phyloP scores from a whole-genome alignment of 2,113 vertebrate species.

The Mola mola region DNA sequence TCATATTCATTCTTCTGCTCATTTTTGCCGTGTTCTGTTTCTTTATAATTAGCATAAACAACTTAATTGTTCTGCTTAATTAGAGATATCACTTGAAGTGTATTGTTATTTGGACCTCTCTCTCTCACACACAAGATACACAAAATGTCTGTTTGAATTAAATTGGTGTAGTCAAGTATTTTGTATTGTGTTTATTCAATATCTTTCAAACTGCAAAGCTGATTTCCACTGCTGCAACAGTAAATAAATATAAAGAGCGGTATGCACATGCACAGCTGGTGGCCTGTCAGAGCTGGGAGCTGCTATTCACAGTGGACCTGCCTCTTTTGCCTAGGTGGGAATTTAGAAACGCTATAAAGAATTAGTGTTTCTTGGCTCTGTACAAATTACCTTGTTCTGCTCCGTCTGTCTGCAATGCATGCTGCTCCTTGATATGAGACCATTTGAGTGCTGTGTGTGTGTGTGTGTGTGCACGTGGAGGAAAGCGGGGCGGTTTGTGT shows the following conservation, averaged over 20 bases:
- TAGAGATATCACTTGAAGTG: constrained; percentile 5
- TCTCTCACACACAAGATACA: constrained; percentile 1
- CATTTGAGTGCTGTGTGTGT: constrained; percentile 25
- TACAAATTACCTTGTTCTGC: constrained; percentile 67
- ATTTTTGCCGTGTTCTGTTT: constrained; percentile 5
- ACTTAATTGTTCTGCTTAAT: constrained; percentile 17
- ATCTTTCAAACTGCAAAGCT: constrained; percentile 23
- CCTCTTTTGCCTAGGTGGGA: constrained; percentile 42
- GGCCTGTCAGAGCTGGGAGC: constrained; percentile 41
- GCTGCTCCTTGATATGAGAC: constrained; percentile 43
- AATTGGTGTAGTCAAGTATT: background rate
- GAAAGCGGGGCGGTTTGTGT: background rate
- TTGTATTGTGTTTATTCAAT: constrained; percentile 34
- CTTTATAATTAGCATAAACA: constrained; percentile 5
- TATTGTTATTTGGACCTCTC: constrained; percentile 5
- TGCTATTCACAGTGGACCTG: constrained; percentile 33
- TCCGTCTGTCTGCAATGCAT: constrained; percentile 50
- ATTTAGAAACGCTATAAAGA: constrained; percentile 63
- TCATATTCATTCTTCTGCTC: background rate
- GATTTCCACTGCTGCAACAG: constrained; percentile 20
- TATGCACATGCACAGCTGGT: constrained; percentile 11
- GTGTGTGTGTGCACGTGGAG: background rate
- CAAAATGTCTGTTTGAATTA: background rate
- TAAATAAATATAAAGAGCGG: constrained; percentile 21
- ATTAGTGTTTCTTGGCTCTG: constrained; percentile 60